These are phyloP conservation scores for Oreochromis niloticus DNA, from an alignment of 2,113 vertebrate species.

Conservation along the genomic window DNA sequence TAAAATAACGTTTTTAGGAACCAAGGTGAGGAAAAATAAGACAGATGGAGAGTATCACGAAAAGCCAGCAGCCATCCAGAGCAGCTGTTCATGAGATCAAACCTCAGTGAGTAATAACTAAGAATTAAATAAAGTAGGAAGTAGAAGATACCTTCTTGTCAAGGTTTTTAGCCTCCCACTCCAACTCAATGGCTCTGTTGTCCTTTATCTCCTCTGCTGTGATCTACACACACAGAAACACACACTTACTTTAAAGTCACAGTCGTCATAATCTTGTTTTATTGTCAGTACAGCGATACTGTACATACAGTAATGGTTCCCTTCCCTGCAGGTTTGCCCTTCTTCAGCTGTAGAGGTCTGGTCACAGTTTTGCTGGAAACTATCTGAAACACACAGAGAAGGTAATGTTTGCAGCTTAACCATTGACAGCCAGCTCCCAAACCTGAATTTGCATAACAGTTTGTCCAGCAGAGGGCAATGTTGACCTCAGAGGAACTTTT, in stretches of 20 bases:
- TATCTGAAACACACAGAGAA: slow-evolving; percentile 69
- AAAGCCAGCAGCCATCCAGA: background rate
- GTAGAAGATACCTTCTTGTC: slow-evolving; percentile 83
- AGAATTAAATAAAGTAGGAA: background rate
- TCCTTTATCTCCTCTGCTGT: slow-evolving; percentile 88
- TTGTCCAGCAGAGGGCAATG: background rate
- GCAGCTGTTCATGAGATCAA: background rate
- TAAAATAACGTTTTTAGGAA: background rate
- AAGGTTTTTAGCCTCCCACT: slow-evolving; percentile 83
- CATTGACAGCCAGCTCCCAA: background rate
- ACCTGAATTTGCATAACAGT: background rate
- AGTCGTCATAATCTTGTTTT: background rate
- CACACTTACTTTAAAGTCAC: background rate
- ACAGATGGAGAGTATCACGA: background rate
- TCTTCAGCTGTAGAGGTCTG: slow-evolving; percentile 82
- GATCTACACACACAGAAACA: slow-evolving; percentile 65
- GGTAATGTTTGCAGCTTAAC: background rate
- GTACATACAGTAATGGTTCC: slow-evolving; percentile 74
- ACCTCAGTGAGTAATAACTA: background rate
- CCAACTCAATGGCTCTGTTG: slow-evolving; percentile 78
- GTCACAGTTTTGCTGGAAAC: slow-evolving; percentile 83
- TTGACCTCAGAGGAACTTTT: background rate
- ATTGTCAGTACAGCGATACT: background rate
- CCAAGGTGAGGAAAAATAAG: background rate
- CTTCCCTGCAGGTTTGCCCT: slow-evolving; percentile 86